A percentile compares a stretch with the other conserved stretches of the same genome.
phyloP scores from a whole-genome alignment of 2,113 vertebrate species.

The Ploceus nigricollis region DNA sequence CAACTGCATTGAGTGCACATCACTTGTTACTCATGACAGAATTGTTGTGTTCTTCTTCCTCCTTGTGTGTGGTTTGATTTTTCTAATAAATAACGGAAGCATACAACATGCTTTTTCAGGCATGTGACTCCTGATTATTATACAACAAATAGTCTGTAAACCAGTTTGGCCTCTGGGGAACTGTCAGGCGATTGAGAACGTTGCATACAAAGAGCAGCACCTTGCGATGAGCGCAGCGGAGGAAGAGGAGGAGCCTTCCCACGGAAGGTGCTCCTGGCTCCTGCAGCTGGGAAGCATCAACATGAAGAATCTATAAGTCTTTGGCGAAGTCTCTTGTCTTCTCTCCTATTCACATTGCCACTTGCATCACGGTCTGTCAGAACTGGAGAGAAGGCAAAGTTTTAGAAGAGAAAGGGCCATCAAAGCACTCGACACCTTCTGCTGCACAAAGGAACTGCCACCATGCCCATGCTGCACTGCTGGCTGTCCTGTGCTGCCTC shows the following conservation, averaged over 20 bases:
- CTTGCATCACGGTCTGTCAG: constrained; percentile 40
- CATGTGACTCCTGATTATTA: neutral
- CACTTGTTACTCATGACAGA: neutral
- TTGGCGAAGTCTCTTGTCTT: constrained; percentile 70
- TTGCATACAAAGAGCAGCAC: neutral
- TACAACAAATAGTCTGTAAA: neutral
- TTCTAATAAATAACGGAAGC: neutral
- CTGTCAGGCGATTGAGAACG: fast-evolving
- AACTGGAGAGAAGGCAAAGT: constrained; percentile 36
- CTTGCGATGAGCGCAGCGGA: fast-evolving
- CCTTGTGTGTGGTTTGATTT: neutral
- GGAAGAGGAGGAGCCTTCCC: neutral
- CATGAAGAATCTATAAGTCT: constrained; percentile 74
- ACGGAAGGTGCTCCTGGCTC: neutral
- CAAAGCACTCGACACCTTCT: fast-evolving
- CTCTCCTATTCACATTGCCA: neutral
- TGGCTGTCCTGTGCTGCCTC: fast-evolving
- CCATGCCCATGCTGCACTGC: neutral
- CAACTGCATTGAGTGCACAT: neutral
- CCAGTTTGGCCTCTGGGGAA: neutral
- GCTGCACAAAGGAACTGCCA: neutral
- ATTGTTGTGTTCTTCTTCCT: neutral
- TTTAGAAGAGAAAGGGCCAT: neutral
- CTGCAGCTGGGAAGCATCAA: neutral
- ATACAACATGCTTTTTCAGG: neutral